Evolutionary conservation across 2,113 vertebrate genomes (phyloP), one percentile per base, ranked within the genome.

Genomic region (Myrmecobius fasciatus): DNA sequence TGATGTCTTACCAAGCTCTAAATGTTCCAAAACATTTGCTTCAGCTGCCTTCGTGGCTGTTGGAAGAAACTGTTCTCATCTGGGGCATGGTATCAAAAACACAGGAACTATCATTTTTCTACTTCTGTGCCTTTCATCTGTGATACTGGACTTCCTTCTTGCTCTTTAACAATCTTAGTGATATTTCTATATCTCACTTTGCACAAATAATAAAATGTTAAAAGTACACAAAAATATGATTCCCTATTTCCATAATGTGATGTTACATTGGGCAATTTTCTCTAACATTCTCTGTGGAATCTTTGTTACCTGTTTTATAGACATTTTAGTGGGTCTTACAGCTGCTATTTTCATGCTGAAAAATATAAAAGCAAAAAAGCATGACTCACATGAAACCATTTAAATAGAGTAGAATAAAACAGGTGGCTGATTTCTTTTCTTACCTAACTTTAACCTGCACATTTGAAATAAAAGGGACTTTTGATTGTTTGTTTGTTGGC

Each of bases 311-410:
- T 96, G 24, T 96, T 97, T 95, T 91, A 92, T 49, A 90, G 53
- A 48, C 95, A 26, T 53, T 51, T 94, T 52, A 92, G 52, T 92
- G 95, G 60, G 48, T 20, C 89, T 95, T 96, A 94, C 25, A 89
- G 51, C 47, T 94, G 10, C 1, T 92, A 25, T 26, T 97, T 97
- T 89, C 89, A 93, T 22, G 0, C 0, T 92, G 91, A 47, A 92
- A 94, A 97, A 75, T 6, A 67, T 48, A 95, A 89, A 96, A 96
- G 25, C 31, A 91, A 95, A 91, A 96, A 52, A 97, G 43, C 8
- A 52, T 93, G 93, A 53, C 46, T 91, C 91, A 36, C 4, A 97
- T 75, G 47, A 96, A 94, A 52, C 90, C 3, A 95, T 95, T 96
- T 95, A 60, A 95, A 95, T 89, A 0, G 0, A 95, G 28, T 10